Evolutionary conservation across 2,888 invertebrate species (phyloP).

Genomic region (Nemapogon koenigi): DNA sequence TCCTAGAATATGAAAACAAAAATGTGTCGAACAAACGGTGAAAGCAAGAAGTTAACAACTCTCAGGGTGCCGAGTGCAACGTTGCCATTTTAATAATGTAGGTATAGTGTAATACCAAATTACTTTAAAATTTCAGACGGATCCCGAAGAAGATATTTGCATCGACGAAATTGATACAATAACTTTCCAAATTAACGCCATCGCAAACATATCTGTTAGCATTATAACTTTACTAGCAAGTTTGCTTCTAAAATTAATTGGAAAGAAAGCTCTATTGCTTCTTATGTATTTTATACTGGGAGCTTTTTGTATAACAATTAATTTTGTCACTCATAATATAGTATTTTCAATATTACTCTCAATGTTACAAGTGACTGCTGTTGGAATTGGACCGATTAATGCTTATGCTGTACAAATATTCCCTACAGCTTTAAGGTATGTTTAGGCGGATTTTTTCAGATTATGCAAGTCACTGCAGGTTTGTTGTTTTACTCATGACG

Average conservation of each 20-base stretch:
- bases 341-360: slow-evolving; percentile 43
- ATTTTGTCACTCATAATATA: slow-evolving; percentile 39
- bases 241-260: slow-evolving; percentile 37
- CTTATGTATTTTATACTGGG: slow-evolving; percentile 33
- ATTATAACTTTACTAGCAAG: slow-evolving; percentile 35
- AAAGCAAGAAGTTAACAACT: too few relatives aligned
- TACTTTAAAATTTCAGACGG: slow-evolving; percentile 28
- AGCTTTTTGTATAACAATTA: slow-evolving; percentile 34
- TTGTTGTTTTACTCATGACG: too few relatives aligned
- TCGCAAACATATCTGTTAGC: slow-evolving; percentile 36
- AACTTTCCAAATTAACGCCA: slow-evolving; percentile 39
- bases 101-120: background rate
- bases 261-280: slow-evolving; percentile 43
- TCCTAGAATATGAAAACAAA: too few relatives aligned
- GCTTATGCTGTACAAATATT: slow-evolving; percentile 51
- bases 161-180: slow-evolving; percentile 36
- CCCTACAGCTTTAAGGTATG: slow-evolving; percentile 50
- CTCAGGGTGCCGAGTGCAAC: too few relatives aligned
- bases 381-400: slow-evolving; percentile 48
- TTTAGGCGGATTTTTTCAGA: too few relatives aligned
- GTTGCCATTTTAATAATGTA: too few relatives aligned
- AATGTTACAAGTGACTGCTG: slow-evolving; percentile 34
- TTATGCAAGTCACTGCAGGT: too few relatives aligned
- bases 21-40: too few relatives aligned
- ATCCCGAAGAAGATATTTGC: slow-evolving; percentile 25